Base-by-base conservation (phyloP, 2,888 invertebrate genomes). In the Phoronis australis region DNA sequence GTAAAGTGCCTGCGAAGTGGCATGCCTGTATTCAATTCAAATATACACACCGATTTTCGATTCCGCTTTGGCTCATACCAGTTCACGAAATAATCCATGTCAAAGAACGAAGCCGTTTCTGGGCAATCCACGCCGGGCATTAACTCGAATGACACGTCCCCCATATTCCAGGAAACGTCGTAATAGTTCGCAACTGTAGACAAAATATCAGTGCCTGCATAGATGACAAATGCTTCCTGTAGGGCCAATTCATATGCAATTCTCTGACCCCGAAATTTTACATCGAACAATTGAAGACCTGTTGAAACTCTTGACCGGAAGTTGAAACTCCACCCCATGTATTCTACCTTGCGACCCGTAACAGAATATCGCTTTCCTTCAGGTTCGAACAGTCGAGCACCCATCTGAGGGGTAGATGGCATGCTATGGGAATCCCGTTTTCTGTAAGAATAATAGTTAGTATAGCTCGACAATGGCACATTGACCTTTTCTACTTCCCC, bases 121-220 rank as follows among this genome's bases (percentile, higher is more conserved):
- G 71, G 71, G 48, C 73, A 73, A 48, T 73, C 73, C 6, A 69
- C 58, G 0, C 73, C 73, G 1, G 64, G 61, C 18, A 67, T 59
- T 20, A 71, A 60, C 48, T 66, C 67, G 51, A 57, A 63, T 4
- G 60, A 59, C 4, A 59, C 59, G 1, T 63, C 60, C 1, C 71
- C 71, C 23, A 71, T 57, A 31, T 65, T 48, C 60, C 61, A 64
- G 6, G 64, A 62, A 4, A 63, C 52, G 42, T 64, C 62, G 51
- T 64, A 65, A 39, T 58, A 61, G 22, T 58, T 59, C 3, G 61
- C 54, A 24, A 59, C 59, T n/a, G 54, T 55, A 22, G 60, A 56
- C 12, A 61, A 48, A 1, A 69, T 66, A 1, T 65, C 60, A 45
- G 57, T 62, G 2, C 71, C 71, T 0, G 69, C 58, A 52, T 67